Evolutionary conservation across 1,140 invertebrate species (phyloP).

Genomic region (Augochlora pura): DNA sequence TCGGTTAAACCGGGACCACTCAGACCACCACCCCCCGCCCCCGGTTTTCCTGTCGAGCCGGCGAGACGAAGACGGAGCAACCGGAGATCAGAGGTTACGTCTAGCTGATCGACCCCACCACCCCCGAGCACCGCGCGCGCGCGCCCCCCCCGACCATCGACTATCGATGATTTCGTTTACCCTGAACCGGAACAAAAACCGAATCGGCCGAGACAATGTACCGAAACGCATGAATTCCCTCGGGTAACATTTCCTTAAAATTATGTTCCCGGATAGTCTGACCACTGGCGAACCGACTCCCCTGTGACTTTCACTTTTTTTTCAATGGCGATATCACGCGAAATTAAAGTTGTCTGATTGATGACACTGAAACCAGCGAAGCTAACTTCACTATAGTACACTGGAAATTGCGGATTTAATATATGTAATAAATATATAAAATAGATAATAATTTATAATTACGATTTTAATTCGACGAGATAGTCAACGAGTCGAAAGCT

Average conservation of each 20-base stretch:
- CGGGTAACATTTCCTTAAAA: slow-evolving; percentile 39
- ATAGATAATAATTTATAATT: too few relatives aligned
- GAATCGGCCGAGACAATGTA: slow-evolving; percentile 17
- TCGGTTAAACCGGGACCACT: slow-evolving; percentile 65
- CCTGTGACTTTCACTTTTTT: too few relatives aligned
- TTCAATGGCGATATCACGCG: too few relatives aligned
- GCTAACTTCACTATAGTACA: too few relatives aligned
- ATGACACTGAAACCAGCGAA: too few relatives aligned
- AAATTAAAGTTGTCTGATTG: too few relatives aligned
- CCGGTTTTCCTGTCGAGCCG: slow-evolving; percentile 31
- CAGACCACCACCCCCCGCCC: slow-evolving; percentile 15
- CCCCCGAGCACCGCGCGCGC: neutral
- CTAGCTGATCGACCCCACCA: slow-evolving; percentile 69
- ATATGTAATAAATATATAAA: too few relatives aligned
- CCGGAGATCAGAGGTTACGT: slow-evolving; percentile 66
- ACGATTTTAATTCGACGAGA: too few relatives aligned
- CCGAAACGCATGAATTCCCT: slow-evolving; percentile 31
- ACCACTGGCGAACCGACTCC: neutral
- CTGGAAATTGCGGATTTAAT: too few relatives aligned
- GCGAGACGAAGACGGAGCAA: slow-evolving; percentile 7
- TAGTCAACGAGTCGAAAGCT: too few relatives aligned
- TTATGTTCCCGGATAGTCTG: slow-evolving; percentile 3
- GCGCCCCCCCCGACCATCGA: slow-evolving; percentile 49
- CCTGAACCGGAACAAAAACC: slow-evolving; percentile 58
- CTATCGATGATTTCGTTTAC: slow-evolving; percentile 74